These are phyloP conservation scores for Glomeris maerens DNA, from an alignment of 1,140 invertebrate species.

Conservation along the genomic window DNA sequence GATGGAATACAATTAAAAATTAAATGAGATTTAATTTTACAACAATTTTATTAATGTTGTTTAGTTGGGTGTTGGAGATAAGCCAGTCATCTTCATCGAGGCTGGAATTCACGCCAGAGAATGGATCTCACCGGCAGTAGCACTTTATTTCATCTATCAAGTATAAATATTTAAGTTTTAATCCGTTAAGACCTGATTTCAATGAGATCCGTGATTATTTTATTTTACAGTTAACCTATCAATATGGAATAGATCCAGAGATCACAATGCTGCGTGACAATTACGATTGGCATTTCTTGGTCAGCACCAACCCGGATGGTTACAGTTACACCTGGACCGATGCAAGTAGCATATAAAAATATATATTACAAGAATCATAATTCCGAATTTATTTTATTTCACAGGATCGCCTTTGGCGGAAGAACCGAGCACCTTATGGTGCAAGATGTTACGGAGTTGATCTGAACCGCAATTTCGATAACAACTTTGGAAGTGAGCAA, in stretches of 20 bases:
- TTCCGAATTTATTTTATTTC: too few species aligned
- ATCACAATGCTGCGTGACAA: conserved; percentile 20
- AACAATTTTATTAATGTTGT: neutral
- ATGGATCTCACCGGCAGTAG: conserved; percentile 55
- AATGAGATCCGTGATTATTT: too few species aligned
- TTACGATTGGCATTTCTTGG: conserved; percentile 44
- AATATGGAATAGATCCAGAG: neutral
- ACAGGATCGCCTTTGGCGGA: conserved; percentile 9
- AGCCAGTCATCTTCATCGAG: conserved; percentile 42
- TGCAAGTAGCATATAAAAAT: conserved; percentile 18
- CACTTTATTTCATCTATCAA: conserved; percentile 47
- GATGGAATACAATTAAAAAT: conserved; percentile 10
- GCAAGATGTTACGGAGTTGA: conserved; percentile 45
- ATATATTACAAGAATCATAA: too few species aligned
- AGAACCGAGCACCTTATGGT: conserved; percentile 1
- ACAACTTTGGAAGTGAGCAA: conserved; percentile 48
- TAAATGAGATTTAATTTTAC: neutral
- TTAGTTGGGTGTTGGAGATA: neutral
- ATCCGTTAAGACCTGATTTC: too few species aligned
- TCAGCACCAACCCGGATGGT: conserved; percentile 55
- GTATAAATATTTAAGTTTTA: too few species aligned
- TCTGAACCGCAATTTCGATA: conserved; percentile 57
- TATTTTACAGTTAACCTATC: conserved; percentile 20
- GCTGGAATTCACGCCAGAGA: conserved; percentile 53
- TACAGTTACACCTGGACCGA: conserved; percentile 42